Percentiles rank a stretch among this genome's conserved stretches.
Conservation (phyloP, 2,113 vertebrate species). For the Genyomyrus donnyi region DNA sequence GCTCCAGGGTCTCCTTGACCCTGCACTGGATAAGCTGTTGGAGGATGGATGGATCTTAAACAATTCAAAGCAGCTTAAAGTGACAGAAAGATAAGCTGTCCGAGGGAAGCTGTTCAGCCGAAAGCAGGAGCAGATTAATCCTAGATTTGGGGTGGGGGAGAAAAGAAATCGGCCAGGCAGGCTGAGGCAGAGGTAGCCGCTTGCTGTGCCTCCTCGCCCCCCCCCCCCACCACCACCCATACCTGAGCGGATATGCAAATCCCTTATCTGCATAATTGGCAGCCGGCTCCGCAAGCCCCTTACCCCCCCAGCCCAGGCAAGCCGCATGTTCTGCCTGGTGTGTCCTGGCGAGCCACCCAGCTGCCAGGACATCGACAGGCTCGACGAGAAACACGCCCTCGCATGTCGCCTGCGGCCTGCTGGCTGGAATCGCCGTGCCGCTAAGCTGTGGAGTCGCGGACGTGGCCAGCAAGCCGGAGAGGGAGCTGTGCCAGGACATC, state of each 20-base stretch:
- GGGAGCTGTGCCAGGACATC: not conserved
- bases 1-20: not conserved
- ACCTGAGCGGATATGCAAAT: slow-evolving; percentile 30
- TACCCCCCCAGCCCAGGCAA: slow-evolving; percentile 29
- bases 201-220: not conserved
- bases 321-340: slow-evolving; percentile 28
- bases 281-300: not conserved
- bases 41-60: not conserved
- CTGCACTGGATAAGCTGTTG: not conserved
- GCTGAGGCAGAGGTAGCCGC: not conserved
- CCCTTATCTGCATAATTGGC: slow-evolving; percentile 29
- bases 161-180: not conserved
- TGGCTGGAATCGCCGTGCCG: not conserved
- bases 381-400: not conserved
- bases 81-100: not conserved
- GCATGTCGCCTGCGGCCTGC: not conserved
- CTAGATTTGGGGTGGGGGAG: not conserved
- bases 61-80: slow-evolving; percentile 1
- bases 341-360: slow-evolving; percentile 25
- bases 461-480: not conserved
- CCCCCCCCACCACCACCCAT: not conserved
- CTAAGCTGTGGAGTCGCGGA: not conserved
- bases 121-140: not conserved
- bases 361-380: slow-evolving; percentile 45
- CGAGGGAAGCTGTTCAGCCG: not conserved